Percentiles rank a stretch among this genome's conserved stretches.
Conservation (phyloP, 2,797 vertebrate species). For the Esox lucius region DNA sequence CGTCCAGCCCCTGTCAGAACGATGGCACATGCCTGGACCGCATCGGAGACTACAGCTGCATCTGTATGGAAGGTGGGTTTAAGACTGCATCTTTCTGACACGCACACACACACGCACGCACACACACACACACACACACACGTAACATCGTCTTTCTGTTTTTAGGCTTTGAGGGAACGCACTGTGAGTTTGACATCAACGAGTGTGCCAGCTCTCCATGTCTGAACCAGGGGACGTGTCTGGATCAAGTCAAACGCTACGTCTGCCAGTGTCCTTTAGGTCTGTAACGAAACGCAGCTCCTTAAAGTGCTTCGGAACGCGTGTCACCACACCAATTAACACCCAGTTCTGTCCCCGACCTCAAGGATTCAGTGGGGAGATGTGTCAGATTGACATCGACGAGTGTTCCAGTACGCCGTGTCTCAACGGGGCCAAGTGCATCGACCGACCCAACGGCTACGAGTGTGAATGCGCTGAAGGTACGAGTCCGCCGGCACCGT, state of each 20-base stretch:
- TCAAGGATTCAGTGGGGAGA: slow-evolving; percentile 80
- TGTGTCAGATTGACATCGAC: slow-evolving; percentile 80
- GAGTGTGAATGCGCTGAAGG: slow-evolving; percentile 85
- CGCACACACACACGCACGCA: slow-evolving; percentile 1
- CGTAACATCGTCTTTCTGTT: slow-evolving; percentile 4
- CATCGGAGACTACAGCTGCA: slow-evolving; percentile 69
- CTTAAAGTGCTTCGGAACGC: not conserved
- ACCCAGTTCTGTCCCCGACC: slow-evolving; percentile 11
- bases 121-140: slow-evolving; percentile 7
- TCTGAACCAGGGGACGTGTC: slow-evolving; percentile 88
- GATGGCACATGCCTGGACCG: slow-evolving; percentile 95
- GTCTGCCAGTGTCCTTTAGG: slow-evolving; percentile 90
- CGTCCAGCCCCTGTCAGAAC: slow-evolving; percentile 87
- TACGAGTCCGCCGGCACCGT: slow-evolving; percentile 32
- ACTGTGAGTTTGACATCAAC: slow-evolving; percentile 87
- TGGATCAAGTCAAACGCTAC: slow-evolving; percentile 88
- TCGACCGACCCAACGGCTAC: slow-evolving; percentile 79
- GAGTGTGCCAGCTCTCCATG: slow-evolving; percentile 92
- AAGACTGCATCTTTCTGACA: slow-evolving; percentile 30
- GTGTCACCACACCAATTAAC: not conserved
- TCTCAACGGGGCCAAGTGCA: slow-evolving; percentile 81
- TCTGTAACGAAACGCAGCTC: slow-evolving; percentile 35
- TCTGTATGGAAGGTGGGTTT: slow-evolving; percentile 35
- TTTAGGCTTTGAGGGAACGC: slow-evolving; percentile 86
- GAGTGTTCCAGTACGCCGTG: slow-evolving; percentile 84